Evolutionary conservation across 37 sponge, comb jelly and placozoan genomes (phyloP).

Genomic region (Eunapius fragilis): DNA sequence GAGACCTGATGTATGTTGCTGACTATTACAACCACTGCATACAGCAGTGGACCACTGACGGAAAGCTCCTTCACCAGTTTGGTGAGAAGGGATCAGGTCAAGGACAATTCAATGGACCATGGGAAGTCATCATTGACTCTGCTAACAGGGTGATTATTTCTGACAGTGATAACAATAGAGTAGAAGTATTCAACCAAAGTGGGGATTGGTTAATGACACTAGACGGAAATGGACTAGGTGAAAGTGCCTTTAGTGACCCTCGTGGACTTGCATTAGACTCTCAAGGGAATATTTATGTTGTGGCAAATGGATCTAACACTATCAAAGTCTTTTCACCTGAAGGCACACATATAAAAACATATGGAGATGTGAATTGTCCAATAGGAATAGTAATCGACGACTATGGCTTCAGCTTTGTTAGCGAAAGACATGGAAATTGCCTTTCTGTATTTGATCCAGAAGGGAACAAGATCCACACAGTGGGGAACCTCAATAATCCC

Average conservation of each 20-base stretch:
- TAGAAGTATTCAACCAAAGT: not conserved
- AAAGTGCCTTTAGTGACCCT: not conserved
- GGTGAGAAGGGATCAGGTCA: not conserved
- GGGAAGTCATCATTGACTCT: not conserved
- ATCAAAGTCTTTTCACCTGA: not conserved
- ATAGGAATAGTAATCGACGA: not conserved
- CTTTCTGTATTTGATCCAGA: not conserved
- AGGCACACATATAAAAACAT: not conserved
- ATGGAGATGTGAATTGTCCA: not conserved
- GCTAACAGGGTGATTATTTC: not conserved
- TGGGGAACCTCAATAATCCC: not conserved
- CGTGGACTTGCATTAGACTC: not conserved
- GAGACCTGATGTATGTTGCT: not conserved
- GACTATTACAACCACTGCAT: not conserved
- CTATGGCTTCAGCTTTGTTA: not conserved
- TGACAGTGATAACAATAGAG: not conserved
- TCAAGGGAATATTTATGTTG: not conserved
- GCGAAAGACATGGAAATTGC: not conserved
- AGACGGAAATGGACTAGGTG: not conserved
- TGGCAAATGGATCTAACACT: not conserved
- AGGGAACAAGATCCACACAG: not conserved
- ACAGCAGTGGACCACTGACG: not conserved
- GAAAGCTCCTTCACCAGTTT: not conserved
- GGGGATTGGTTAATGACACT: not conserved
- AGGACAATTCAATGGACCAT: not conserved